Conservation (phyloP, 2,113 vertebrate species). For the Heliornis fulica region DNA sequence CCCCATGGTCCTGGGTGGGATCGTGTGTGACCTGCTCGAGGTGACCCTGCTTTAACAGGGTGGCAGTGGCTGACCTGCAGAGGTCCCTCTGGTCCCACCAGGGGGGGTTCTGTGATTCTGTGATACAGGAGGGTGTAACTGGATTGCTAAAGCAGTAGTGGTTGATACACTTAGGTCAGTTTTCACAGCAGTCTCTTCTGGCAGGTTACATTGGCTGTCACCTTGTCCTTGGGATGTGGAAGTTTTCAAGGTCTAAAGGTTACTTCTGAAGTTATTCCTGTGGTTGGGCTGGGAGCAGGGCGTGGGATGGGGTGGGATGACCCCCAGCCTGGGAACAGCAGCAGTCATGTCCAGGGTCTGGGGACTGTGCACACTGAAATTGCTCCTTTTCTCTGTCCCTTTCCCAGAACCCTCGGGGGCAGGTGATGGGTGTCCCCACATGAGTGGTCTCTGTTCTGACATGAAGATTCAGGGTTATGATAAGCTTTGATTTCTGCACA, state of each 20-base stretch:
- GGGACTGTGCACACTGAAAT: too few species aligned
- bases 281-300: background rate
- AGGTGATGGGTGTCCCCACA: accelerated
- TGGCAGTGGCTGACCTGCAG: too few species aligned
- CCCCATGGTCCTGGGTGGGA: too few species aligned
- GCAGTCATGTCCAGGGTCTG: too few species aligned
- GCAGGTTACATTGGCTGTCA: background rate
- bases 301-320: accelerated
- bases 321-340: background rate
- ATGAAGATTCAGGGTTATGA: background rate
- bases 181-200: background rate
- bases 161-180: background rate
- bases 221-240: background rate
- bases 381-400: background rate
- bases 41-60: too few species aligned
- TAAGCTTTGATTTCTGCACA: background rate
- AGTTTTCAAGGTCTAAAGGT: background rate
- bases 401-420: background rate
- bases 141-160: background rate
- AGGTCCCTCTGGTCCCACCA: too few species aligned
- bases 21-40: too few species aligned
- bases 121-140: background rate
- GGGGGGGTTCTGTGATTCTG: too few species aligned
- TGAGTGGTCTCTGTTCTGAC: too few species aligned
- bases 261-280: background rate